Evolutionary conservation across 1,140 invertebrate species (phyloP).

Genomic region (Carposina sasakii): DNA sequence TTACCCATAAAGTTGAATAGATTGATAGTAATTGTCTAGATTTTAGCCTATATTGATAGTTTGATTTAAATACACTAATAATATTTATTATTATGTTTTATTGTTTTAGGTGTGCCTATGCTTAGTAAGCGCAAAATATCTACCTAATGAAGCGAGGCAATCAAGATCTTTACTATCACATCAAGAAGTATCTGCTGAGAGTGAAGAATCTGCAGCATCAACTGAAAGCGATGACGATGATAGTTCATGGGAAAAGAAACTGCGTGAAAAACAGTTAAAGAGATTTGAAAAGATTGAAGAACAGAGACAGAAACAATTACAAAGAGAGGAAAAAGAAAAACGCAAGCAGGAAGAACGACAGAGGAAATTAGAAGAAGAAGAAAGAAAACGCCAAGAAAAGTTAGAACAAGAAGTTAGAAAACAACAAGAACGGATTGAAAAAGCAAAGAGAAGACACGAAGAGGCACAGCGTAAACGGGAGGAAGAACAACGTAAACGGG

Average conservation of each 20-base stretch:
- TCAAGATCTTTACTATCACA: conserved; percentile 26
- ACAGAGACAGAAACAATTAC: conserved; percentile 7
- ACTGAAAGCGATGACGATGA: conserved; percentile 28
- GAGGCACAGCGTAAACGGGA: conserved; percentile 29
- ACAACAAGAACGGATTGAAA: conserved; percentile 15
- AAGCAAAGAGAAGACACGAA: conserved; percentile 15
- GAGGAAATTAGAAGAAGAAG: conserved; percentile 7
- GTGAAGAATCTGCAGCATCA: conserved; percentile 32
- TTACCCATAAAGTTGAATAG: too few species aligned
- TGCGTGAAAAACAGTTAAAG: conserved; percentile 12
- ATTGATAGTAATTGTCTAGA: too few species aligned
- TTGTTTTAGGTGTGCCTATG: conserved; percentile 46
- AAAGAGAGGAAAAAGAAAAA: conserved; percentile 15
- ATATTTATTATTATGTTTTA: conserved; percentile 9
- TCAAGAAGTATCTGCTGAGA: conserved; percentile 28
- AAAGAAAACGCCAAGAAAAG: conserved; percentile 16
- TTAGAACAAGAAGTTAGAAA: conserved; percentile 18
- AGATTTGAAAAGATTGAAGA: conserved; percentile 7
- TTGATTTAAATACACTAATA: too few species aligned
- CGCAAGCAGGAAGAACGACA: conserved; percentile 12
- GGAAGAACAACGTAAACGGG: conserved; percentile 32
- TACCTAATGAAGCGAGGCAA: conserved; percentile 38
- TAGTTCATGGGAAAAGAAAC: conserved; percentile 17
- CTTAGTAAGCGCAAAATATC: conserved; percentile 50
- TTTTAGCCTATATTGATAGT: too few species aligned